Conservation (phyloP, 2,888 invertebrate genomes). For the Euphydryas editha region DNA sequence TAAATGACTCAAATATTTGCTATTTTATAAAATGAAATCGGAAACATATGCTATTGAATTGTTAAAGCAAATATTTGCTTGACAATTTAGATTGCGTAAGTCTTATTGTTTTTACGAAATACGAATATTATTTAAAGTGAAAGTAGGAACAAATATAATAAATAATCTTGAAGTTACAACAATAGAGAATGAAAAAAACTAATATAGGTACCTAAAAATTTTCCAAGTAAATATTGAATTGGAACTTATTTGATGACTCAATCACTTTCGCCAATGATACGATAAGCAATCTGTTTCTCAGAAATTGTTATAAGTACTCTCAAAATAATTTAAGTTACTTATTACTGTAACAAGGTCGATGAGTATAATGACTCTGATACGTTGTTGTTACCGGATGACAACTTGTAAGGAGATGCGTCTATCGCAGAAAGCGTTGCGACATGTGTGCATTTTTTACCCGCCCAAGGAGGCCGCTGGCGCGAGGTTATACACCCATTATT, state of each 20-base stretch:
- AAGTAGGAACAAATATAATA: no score
- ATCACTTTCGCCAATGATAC: background rate
- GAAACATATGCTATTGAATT: background rate
- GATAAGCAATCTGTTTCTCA: no score
- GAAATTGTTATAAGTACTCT: background rate
- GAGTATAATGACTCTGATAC: background rate
- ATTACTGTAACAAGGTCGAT: background rate
- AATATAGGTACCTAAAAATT: no score
- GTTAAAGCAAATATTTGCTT: no score
- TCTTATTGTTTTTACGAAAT: no score
- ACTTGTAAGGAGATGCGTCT: slow-evolving; percentile 58
- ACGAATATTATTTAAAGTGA: no score
- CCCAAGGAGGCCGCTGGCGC: slow-evolving; percentile 84
- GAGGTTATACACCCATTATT: slow-evolving; percentile 84
- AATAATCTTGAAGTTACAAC: no score
- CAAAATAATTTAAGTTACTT: background rate
- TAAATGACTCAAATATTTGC: slow-evolving; percentile 48
- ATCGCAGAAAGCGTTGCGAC: slow-evolving; percentile 64
- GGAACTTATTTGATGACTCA: no score
- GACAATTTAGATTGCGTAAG: no score
- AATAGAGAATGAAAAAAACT: no score
- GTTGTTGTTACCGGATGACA: slow-evolving; percentile 58
- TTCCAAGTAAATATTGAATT: no score
- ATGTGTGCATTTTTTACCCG: slow-evolving; percentile 83
- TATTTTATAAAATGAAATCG: background rate